Conservation (phyloP, 2,888 invertebrate species). For the Caenorhabditis zanzibari region DNA sequence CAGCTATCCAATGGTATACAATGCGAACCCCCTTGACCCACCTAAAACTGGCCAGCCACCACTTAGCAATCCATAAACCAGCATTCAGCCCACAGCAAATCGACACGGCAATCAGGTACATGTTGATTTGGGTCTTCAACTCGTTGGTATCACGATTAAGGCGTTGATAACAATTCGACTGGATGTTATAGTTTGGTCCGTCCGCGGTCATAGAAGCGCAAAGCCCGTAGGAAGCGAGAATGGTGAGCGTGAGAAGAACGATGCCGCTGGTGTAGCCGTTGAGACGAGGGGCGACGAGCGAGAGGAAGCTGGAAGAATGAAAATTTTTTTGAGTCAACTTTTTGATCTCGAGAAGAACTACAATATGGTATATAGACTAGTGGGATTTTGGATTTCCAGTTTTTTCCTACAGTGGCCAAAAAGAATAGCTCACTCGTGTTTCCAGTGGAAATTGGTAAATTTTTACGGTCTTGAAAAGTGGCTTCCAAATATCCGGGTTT, state of each 20-base stretch:
- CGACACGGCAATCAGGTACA: constrained; percentile 9
- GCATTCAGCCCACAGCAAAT: background rate
- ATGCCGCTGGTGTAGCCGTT: background rate
- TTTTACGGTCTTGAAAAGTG: too few relatives aligned
- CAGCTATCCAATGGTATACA: too few relatives aligned
- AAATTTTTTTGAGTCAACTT: too few relatives aligned
- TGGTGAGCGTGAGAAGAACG: background rate
- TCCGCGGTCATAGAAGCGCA: constrained; percentile 1
- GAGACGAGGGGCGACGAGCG: background rate
- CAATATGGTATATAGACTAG: too few relatives aligned
- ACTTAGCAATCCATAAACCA: background rate
- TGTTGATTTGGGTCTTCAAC: constrained; percentile 19
- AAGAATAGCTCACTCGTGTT: too few relatives aligned
- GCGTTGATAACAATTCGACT: constrained; percentile 26
- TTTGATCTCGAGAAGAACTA: too few relatives aligned
- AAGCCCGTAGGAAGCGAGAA: background rate
- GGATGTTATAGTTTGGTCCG: constrained; percentile 18
- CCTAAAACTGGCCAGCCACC: too few relatives aligned
- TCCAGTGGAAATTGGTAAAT: too few relatives aligned
- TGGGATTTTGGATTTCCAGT: too few relatives aligned
- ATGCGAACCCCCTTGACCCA: too few relatives aligned
- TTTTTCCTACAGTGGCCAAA: too few relatives aligned
- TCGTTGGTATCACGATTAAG: constrained; percentile 20
- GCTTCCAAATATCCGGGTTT: too few relatives aligned
- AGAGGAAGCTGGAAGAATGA: background rate